Evolutionary conservation across 1,140 invertebrate genomes (phyloP), one percentile per base, ranked within the genome.

Genomic region (Drosophila seguyi): DNA sequence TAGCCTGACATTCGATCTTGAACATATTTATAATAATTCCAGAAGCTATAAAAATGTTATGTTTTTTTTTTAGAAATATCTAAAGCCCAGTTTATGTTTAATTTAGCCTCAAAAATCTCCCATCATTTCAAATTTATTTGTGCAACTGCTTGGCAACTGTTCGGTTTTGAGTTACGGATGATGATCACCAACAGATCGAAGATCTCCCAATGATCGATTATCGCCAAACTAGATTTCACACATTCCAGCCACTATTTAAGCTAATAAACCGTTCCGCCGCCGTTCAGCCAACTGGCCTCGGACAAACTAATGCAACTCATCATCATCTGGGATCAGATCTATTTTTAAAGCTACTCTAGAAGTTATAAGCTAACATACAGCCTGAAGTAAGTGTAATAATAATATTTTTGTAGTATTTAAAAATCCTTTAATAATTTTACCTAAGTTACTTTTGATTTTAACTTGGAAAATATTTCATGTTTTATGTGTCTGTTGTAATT

Each of bases 151-250:
- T n/a, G 25, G 5, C 47, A 14, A n/a, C 62, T 38, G 39, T 42
- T 42, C 6, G 8, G 39, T n/a, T 41, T 41, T 10, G 6, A 18
- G 10, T 11, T 22, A 44, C 34, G 14, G 13, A 13, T 18, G 4
- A 22, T 8, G 31, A 61, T 59, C 16, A 7, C 14, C 4, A 5
- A 4, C 7, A n/a, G 39, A 66, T 44, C 22, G 14, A 11, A 6
- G 57, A 79, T 72, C 72, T 60, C 67, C 67, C 76, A 80, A 79
- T 85, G 84, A 88, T 88, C 83, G 81, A 86, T 86, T 86, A 86
- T 53, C 39, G 81, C 76, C 61, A 50, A 80, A 60, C 42, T 69
- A 77, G 56, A 77, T 75, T 86, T 86, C 83, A 86, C 83, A 86
- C 83, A 86, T 86, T 86, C 72, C 80, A 66, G 45, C 66, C 48